Base-by-base conservation (phyloP, 2,113 vertebrate species). In the Aegotheles bennettii region DNA sequence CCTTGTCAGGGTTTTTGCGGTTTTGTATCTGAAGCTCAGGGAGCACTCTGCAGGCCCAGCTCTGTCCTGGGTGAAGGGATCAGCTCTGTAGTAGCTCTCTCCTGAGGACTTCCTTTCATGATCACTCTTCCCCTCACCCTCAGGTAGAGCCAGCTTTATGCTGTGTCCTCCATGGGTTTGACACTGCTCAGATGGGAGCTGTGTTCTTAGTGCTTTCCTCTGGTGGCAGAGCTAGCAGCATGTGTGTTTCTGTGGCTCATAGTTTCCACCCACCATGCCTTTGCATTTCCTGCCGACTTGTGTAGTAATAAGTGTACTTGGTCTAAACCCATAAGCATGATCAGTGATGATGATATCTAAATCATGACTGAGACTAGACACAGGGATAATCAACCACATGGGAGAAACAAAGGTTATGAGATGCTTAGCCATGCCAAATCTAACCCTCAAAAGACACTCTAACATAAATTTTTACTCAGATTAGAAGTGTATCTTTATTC, bases 281-380 rank as follows among this genome's bases (percentile, higher is more conserved):
- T 38, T 40, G 25, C 36, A 61, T 70, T 74, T 85, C 29, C 75
- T 68, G 48, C 18, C 33, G 83, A 2, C 12, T 59, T 56, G 35
- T 48, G 5, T 2, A 40, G 18, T 50, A 18, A 36, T 56, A 82
- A 68, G 68, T 56, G 13, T 23, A 54, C 10, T 68, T 83, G 38
- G 14, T 56, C 50, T 88, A 75, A 75, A 51, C 14, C n/a, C 6
- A 17, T 68, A 38, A 68, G 51, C 2, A 5, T 11, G 8, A 35
- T 71, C 23, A 51, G 25, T 70, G 42, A 16, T 7, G 35, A 60
- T 40, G n/a, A 7, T 38, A 5, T 54, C 60, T 53, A 36, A 33
- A 14, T 87, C 0, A 0, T 71, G 38, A 57, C 16, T n/a, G 56
- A 74, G 33, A 33, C 8, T 9, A 35, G 8, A 19, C 7, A 68